Evolutionary conservation across 2,888 invertebrate species (phyloP).

Genomic region (Zygaena filipendulae): DNA sequence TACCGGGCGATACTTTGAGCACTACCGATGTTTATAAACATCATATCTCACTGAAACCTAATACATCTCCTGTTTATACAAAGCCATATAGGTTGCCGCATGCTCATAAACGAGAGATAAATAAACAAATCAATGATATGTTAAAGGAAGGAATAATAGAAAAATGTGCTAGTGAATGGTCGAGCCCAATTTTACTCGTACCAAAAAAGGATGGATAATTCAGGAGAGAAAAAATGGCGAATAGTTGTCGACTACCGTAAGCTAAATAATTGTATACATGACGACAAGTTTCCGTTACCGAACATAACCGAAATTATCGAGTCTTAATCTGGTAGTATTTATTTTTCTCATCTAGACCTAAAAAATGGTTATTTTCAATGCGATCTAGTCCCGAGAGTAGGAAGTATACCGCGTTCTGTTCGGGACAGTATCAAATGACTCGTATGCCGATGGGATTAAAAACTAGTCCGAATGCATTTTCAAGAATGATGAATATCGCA

Average conservation of each 20-base stretch:
- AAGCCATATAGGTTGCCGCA: conserved; percentile 13
- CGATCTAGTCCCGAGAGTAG: conserved; percentile 7
- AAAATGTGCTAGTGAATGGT: conserved; percentile 13
- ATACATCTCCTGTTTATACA: conserved; percentile 9
- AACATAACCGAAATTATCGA: conserved; percentile 9
- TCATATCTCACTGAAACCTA: conserved; percentile 9
- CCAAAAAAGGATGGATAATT: conserved; percentile 15
- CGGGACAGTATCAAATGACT: conserved; percentile 15
- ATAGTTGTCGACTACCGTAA: conserved; percentile 12
- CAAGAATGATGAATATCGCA: conserved; percentile 8
- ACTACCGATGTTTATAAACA: conserved; percentile 11
- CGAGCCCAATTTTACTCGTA: conserved; percentile 17
- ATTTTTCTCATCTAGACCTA: conserved; percentile 11
- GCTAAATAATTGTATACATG: conserved; percentile 4
- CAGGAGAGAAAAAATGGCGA: conserved; percentile 15
- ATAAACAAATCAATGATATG: conserved; percentile 11
- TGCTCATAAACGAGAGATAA: conserved; percentile 9
- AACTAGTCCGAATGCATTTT: conserved; percentile 11
- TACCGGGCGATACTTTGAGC: conserved; percentile 12
- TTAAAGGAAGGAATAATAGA: conserved; percentile 9
- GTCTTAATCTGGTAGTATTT: too few species aligned
- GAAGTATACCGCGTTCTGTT: conserved; percentile 13
- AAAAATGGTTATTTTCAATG: conserved; percentile 10
- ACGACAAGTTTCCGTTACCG: conserved; percentile 8
- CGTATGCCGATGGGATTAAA: conserved; percentile 12